Conservation (phyloP, 2,797 vertebrate genomes). For the Prionace glauca region DNA sequence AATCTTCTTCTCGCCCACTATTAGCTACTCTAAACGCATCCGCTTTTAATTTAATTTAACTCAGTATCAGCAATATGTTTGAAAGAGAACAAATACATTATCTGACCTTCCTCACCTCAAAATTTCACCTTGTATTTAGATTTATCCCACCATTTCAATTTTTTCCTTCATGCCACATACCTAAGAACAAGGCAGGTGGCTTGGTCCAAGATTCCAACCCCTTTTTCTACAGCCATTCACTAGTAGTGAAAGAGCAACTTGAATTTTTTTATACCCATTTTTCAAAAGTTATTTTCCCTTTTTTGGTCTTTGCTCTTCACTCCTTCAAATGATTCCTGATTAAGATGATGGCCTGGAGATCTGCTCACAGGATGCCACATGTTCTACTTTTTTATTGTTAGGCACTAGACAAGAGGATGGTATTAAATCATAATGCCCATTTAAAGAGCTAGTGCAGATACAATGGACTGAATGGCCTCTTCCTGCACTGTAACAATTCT, state of each 20-base stretch:
- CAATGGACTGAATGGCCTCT: no score
- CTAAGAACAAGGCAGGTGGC: background rate
- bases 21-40: no score
- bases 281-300: background rate
- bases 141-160: background rate
- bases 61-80: background rate
- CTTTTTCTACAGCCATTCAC: background rate
- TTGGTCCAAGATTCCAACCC: background rate
- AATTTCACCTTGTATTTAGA: background rate
- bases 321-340: conserved; percentile 5
- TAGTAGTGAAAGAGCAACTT: background rate
- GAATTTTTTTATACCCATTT: background rate
- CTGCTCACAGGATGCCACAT: background rate
- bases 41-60: no score
- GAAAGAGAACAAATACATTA: background rate
- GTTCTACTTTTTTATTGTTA: background rate
- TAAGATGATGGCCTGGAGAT: background rate
- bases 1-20: no score
- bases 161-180: background rate
- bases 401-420: background rate
- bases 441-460: no score
- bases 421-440: no score
- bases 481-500: no score
- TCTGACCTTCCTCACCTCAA: background rate
- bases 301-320: background rate